Evolutionary conservation across 2,113 vertebrate species (phyloP).

Genomic region (Anseranas semipalmata): DNA sequence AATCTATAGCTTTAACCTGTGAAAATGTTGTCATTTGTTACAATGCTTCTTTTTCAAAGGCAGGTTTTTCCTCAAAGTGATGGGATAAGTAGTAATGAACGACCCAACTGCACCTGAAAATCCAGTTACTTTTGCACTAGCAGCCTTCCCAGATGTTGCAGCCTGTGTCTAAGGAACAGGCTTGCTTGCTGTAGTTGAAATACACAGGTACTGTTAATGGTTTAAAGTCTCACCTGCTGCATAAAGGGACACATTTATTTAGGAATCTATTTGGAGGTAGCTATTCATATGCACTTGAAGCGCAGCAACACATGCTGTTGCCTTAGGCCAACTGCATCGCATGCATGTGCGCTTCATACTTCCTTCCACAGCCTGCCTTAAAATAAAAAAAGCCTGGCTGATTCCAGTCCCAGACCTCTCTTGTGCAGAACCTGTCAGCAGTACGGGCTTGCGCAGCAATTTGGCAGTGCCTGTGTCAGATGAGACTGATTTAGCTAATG

Average conservation of each 20-base stretch:
- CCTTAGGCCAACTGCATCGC: neutral
- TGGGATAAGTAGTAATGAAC: neutral
- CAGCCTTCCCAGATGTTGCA: neutral
- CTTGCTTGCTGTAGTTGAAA: neutral
- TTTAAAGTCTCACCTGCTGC: neutral
- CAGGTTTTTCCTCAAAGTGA: neutral
- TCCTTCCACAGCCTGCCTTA: neutral
- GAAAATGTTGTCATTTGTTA: neutral
- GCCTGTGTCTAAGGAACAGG: neutral
- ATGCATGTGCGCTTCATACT: fast-evolving
- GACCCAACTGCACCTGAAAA: neutral
- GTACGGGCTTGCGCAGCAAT: neutral
- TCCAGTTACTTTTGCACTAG: neutral
- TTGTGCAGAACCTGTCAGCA: neutral
- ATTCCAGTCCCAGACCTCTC: neutral
- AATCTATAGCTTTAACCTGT: neutral
- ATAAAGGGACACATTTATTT: neutral
- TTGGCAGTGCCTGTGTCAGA: neutral
- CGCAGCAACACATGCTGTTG: fast-evolving
- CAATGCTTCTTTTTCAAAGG: neutral
- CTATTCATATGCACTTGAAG: neutral
- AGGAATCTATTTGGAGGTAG: neutral
- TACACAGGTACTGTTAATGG: neutral
- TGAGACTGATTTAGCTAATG: neutral
- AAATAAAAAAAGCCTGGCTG: neutral